Conservation (phyloP, 2,888 invertebrate species). For the Stenotaenia linearis region DNA sequence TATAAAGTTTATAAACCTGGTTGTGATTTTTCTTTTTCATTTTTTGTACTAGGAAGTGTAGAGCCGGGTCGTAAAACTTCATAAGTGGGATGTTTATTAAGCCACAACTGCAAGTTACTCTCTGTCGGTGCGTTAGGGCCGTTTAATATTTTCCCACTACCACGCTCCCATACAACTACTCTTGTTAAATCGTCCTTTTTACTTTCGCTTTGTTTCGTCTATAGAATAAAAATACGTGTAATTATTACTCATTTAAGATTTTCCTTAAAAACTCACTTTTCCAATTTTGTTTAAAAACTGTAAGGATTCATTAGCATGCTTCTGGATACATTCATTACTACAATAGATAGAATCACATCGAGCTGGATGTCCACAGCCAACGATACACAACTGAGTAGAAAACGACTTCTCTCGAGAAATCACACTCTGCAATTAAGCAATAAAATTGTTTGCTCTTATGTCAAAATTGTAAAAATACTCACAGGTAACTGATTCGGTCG, state of each 20-base stretch:
- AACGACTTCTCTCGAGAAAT: neutral
- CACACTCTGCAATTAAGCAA: neutral
- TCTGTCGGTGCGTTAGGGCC: conserved; percentile 79
- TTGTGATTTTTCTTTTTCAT: neutral
- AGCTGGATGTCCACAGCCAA: conserved; percentile 41
- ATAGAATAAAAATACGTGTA: neutral
- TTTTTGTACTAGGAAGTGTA: conserved; percentile 13
- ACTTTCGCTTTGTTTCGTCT: conserved; percentile 24
- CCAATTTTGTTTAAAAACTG: conserved; percentile 39
- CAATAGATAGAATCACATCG: conserved; percentile 63
- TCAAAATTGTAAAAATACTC: neutral
- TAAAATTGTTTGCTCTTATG: neutral
- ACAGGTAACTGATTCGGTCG: neutral
- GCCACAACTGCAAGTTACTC: conserved; percentile 71
- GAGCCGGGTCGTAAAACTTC: conserved; percentile 61
- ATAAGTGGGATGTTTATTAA: conserved; percentile 78
- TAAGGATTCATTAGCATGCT: conserved; percentile 66
- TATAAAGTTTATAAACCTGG: neutral
- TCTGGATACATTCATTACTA: conserved; percentile 77
- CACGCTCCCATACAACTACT: conserved; percentile 75
- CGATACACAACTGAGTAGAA: conserved; percentile 29
- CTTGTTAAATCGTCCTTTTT: conserved; percentile 39
- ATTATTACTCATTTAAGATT: no score
- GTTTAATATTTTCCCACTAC: conserved; percentile 64
- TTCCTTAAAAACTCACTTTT: conserved; percentile 16